A percentile compares a stretch with the other conserved stretches of the same genome.
Evolutionary conservation across 1,140 invertebrate genomes (phyloP).

Genomic region (Brachionus plicatilis): DNA sequence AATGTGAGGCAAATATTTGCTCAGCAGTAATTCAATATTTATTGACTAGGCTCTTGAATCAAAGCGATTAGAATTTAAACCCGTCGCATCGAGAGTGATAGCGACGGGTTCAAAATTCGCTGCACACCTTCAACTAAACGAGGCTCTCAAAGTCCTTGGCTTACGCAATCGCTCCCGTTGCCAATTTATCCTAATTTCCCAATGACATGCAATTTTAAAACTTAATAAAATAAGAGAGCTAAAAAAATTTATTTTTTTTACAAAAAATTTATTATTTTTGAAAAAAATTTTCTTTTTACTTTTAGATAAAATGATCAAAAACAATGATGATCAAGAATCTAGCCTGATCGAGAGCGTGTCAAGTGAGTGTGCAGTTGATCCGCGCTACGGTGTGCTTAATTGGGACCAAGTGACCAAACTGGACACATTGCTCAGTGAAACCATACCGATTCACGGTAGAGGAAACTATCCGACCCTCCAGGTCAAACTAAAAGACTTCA

Average conservation of each 20-base stretch:
- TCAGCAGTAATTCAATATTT: background rate
- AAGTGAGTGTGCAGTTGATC: background rate
- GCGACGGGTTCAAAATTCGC: background rate
- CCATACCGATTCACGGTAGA: slow-evolving; percentile 21
- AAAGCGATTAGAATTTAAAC: background rate
- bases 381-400: slow-evolving; percentile 1
- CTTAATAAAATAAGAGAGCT: background rate
- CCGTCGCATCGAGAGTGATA: background rate
- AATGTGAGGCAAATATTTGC: background rate
- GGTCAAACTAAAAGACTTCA: slow-evolving; percentile 24
- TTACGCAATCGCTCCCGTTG: background rate
- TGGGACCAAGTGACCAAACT: slow-evolving; percentile 34
- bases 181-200: background rate
- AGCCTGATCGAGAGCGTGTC: background rate
- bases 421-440: background rate
- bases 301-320: slow-evolving; percentile 27
- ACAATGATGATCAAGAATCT: background rate
- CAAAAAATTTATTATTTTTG: background rate
- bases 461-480: slow-evolving; percentile 32
- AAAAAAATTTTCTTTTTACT: background rate
- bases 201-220: background rate
- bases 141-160: background rate
- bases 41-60: background rate
- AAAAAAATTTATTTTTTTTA: background rate
- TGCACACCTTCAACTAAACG: background rate